A percentile compares a stretch with the other conserved stretches of the same genome.
These are phyloP conservation scores for Ectobius pallidus DNA, from an alignment of 2,888 invertebrate genomes.

Conservation along the genomic window DNA sequence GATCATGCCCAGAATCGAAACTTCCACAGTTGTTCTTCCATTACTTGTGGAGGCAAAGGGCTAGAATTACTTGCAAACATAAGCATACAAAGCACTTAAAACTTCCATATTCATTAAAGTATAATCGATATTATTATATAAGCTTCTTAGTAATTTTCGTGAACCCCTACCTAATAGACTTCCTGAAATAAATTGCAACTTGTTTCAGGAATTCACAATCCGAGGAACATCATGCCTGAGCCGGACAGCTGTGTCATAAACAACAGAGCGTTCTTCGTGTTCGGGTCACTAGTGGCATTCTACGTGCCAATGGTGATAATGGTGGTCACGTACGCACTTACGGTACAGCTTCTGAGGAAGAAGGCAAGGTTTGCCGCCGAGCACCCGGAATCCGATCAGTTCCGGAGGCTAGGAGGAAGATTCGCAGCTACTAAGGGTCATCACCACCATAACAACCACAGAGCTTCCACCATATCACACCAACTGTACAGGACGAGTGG, in stretches of 20 bases:
- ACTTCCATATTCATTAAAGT: too few species aligned
- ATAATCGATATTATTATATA: too few species aligned
- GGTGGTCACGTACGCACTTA: conserved; percentile 90
- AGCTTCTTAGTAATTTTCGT: too few species aligned
- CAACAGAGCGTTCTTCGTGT: conserved; percentile 85
- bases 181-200: too few species aligned
- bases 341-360: conserved; percentile 82
- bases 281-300: conserved; percentile 92
- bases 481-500: conserved; percentile 44
- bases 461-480: conserved; percentile 39
- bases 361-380: conserved; percentile 74
- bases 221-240: conserved; percentile 80
- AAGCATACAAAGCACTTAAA: too few species aligned
- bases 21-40: too few species aligned
- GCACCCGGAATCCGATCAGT: conserved; percentile 63
- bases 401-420: conserved; percentile 53
- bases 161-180: too few species aligned
- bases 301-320: conserved; percentile 95
- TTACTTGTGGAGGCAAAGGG: too few species aligned
- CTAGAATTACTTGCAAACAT: too few species aligned
- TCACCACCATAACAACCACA: conserved; percentile 49
- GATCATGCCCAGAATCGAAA: too few species aligned
- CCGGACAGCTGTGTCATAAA: conserved; percentile 80
- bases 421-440: conserved; percentile 49
- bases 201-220: conserved; percentile 72